phyloP scores from a whole-genome alignment of 2,797 vertebrate genomes.

The Meriones psammophilus region DNA sequence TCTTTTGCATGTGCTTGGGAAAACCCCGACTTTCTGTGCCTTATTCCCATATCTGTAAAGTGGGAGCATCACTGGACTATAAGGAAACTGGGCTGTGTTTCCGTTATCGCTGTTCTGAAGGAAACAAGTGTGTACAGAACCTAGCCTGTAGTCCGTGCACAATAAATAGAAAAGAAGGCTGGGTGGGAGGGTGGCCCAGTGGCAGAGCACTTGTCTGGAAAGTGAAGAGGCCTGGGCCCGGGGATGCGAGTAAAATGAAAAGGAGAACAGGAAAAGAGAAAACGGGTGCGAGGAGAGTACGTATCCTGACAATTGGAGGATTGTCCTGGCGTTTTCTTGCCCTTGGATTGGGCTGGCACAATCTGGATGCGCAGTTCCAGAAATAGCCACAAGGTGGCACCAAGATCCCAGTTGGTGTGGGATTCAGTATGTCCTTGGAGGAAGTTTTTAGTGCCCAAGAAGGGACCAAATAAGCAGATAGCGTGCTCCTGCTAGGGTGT shows the following conservation, averaged over 20 bases:
- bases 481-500: neutral
- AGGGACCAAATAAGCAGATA: neutral
- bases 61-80: neutral
- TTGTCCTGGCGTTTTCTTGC: neutral
- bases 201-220: neutral
- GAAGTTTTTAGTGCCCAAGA: neutral
- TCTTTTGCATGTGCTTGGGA: neutral
- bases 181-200: neutral
- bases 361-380: slow-evolving; percentile 4
- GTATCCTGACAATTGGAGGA: too few species aligned
- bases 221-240: neutral
- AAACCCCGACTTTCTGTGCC: neutral
- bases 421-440: accelerated
- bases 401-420: slow-evolving; percentile 53
- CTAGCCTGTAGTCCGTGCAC: neutral
- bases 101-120: neutral
- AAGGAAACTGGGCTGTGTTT: neutral
- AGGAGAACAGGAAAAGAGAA: neutral
- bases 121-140: neutral
- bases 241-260: neutral
- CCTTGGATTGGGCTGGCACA: neutral
- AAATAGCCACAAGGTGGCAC: slow-evolving; percentile 70
- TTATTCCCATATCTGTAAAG: neutral
- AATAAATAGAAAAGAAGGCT: neutral
- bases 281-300: neutral